These are phyloP conservation scores for Centropus unirufus DNA, from an alignment of 2,113 vertebrate genomes.

Conservation along the genomic window DNA sequence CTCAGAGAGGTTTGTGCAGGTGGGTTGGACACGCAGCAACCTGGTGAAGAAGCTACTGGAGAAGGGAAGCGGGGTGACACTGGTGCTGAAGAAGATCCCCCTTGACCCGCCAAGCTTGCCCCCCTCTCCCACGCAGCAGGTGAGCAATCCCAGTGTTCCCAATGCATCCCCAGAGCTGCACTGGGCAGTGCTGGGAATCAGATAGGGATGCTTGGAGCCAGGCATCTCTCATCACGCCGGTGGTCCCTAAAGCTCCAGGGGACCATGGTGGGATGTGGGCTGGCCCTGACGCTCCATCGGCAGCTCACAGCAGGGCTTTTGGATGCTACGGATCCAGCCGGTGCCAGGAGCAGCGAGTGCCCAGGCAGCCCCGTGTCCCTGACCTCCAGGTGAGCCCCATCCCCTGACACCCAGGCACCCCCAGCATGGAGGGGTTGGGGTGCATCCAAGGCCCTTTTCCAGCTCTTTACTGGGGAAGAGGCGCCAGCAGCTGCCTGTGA, in stretches of 20 bases:
- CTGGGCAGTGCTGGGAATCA: neutral
- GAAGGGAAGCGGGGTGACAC: slow-evolving; percentile 73
- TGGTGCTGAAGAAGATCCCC: slow-evolving; percentile 89
- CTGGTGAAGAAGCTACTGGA: slow-evolving; percentile 85
- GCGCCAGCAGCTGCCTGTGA: neutral
- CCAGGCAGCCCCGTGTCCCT: neutral
- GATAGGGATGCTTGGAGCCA: neutral
- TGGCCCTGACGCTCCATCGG: neutral
- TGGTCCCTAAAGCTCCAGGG: neutral
- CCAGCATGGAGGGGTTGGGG: neutral
- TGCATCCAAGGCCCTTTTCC: neutral
- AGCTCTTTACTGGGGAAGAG: neutral
- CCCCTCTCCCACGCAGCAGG: neutral
- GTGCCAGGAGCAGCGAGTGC: neutral
- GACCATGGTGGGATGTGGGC: rapidly evolving
- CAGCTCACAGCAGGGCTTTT: neutral
- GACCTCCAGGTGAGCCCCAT: slow-evolving; percentile 48
- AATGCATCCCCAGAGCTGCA: neutral
- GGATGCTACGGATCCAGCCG: neutral
- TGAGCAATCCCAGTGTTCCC: neutral
- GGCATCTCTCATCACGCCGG: neutral
- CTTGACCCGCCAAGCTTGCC: neutral
- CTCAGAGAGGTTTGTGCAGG: slow-evolving; percentile 64
- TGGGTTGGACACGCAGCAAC: slow-evolving; percentile 88
- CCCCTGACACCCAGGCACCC: neutral